These are phyloP conservation scores for Cladorhizidae sp. DNA, from an alignment of 37 sponge, comb jelly and placozoan genomes.

Conservation along the genomic window DNA sequence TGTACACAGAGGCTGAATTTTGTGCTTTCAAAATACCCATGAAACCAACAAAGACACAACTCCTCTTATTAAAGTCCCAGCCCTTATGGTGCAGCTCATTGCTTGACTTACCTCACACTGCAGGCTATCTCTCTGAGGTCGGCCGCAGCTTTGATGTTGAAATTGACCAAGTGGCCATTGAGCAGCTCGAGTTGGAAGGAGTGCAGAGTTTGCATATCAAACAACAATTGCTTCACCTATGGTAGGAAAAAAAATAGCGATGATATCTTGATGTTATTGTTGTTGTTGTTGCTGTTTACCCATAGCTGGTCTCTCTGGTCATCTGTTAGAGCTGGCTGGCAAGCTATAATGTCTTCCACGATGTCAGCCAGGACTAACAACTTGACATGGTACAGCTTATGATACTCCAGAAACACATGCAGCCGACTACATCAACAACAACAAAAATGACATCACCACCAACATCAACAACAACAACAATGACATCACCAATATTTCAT, in stretches of 20 bases:
- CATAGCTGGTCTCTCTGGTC: neutral
- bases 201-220: neutral
- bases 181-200: neutral
- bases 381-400: slow-evolving; percentile 10
- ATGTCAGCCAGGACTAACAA: neutral
- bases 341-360: neutral
- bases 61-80: too few relatives aligned
- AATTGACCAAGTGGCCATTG: neutral
- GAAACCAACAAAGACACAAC: too few relatives aligned
- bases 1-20: too few relatives aligned
- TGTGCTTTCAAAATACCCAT: too few relatives aligned
- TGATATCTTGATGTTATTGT: neutral
- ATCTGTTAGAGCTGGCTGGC: neutral
- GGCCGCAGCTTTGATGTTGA: neutral
- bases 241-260: neutral
- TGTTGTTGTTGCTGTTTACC: neutral
- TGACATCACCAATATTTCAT: too few relatives aligned
- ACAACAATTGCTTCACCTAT: slow-evolving; percentile 17
- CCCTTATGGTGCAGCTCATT: too few relatives aligned
- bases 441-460: too few relatives aligned
- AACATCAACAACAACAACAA: too few relatives aligned
- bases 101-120: neutral
- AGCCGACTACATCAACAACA: slow-evolving; percentile 14
- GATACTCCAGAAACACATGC: slow-evolving; percentile 39
- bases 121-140: slow-evolving; percentile 1